Conservation (phyloP, 2,113 vertebrate genomes). For the Zosterops pallidus region DNA sequence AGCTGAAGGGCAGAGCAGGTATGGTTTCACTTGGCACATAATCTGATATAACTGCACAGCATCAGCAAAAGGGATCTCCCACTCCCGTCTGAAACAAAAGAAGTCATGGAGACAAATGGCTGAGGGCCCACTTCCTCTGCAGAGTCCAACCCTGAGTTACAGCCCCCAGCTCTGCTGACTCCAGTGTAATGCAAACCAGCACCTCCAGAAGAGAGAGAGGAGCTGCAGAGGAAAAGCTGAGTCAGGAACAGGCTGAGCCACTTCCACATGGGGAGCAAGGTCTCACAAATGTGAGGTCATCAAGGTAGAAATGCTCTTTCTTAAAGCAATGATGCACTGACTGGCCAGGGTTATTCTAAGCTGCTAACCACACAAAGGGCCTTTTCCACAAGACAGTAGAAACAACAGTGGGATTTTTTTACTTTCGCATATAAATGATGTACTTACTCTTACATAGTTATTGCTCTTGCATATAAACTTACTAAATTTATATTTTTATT, state of each 20-base stretch:
- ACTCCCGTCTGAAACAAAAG: background rate
- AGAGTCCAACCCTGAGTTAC: background rate
- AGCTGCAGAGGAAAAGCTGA: background rate
- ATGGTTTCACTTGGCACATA: background rate
- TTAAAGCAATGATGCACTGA: background rate
- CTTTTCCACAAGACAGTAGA: accelerated
- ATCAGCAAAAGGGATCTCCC: slow-evolving; percentile 5
- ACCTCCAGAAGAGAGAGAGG: background rate
- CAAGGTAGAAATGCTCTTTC: background rate
- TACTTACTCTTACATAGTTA: background rate
- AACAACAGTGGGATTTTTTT: background rate
- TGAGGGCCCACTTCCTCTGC: background rate
- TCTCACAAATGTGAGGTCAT: background rate
- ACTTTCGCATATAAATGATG: background rate
- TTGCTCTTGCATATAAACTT: background rate
- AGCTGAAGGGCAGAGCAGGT: background rate
- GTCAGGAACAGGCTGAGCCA: background rate
- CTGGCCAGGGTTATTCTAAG: background rate
- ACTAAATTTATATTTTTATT: background rate
- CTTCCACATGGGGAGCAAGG: background rate
- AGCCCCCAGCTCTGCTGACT: background rate
- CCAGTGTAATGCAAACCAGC: background rate
- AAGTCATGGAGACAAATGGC: background rate
- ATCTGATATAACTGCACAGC: background rate
- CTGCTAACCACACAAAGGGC: background rate